These are phyloP conservation scores for Benthosema pterotum DNA, from an alignment of 2,797 vertebrate species.

Conservation along the genomic window DNA sequence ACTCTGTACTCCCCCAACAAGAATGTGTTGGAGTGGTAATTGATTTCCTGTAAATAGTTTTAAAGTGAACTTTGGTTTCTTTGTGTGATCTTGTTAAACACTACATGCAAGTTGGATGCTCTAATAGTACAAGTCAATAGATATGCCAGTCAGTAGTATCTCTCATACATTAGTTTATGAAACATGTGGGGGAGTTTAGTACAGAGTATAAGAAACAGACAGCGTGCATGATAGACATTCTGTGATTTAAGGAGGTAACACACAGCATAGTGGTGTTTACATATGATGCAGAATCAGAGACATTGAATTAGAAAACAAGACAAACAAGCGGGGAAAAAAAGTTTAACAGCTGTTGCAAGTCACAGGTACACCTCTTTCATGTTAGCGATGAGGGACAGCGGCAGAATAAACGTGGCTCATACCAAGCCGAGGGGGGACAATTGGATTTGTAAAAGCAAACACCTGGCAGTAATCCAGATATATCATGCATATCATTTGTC, in stretches of 20 bases:
- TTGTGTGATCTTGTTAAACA: no score
- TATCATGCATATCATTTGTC: slow-evolving; percentile 6
- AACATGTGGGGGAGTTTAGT: no score
- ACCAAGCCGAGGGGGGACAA: slow-evolving; percentile 1
- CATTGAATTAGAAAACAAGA: background rate
- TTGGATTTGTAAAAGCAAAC: slow-evolving; percentile 8
- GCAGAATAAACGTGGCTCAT: background rate
- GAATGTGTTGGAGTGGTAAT: background rate
- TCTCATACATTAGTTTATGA: no score
- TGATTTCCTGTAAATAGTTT: slow-evolving; percentile 2
- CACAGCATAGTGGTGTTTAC: background rate
- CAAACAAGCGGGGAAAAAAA: background rate
- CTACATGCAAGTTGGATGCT: no score
- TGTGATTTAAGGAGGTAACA: no score
- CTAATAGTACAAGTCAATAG: no score
- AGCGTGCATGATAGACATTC: no score
- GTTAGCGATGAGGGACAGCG: background rate
- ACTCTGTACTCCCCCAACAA: background rate
- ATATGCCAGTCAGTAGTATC: no score
- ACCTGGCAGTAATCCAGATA: slow-evolving; percentile 1
- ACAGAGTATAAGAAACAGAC: no score
- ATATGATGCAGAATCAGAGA: background rate
- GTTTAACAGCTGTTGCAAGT: slow-evolving; percentile 5
- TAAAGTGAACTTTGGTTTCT: background rate
- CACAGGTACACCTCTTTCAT: slow-evolving; percentile 1